Percentiles rank a stretch among this genome's conserved stretches.
Conservation (phyloP, 2,888 invertebrate species). For the Incurvaria masculella region DNA sequence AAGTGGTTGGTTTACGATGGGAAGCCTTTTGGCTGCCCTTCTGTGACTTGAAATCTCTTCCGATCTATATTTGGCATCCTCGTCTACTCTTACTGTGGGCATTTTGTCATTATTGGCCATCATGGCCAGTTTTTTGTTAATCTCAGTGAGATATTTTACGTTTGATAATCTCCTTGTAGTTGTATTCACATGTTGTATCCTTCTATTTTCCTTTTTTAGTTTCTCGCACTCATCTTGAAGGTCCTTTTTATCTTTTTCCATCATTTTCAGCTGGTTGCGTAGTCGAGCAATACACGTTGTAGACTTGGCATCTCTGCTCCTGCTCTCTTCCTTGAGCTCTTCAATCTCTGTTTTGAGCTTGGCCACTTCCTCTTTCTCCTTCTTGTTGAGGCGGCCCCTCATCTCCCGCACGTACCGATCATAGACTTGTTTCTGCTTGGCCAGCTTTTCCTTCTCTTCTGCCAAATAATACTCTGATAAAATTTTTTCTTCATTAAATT, state of each 20-base stretch:
- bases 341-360: conserved; percentile 63
- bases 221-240: conserved; percentile 65
- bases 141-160: conserved; percentile 71
- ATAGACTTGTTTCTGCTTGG: conserved; percentile 62
- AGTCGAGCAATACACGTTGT: conserved; percentile 69
- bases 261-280: conserved; percentile 68
- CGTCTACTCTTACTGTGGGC: conserved; percentile 27
- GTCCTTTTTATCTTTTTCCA: conserved; percentile 67
- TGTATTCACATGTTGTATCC: conserved; percentile 58
- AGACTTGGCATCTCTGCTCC: conserved; percentile 70
- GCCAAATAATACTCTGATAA: conserved; percentile 62
- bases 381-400: conserved; percentile 62
- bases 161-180: conserved; percentile 58
- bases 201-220: conserved; percentile 63
- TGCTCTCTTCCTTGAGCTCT: conserved; percentile 63
- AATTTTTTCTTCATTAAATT: conserved; percentile 63
- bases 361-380: conserved; percentile 67
- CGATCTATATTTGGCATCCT: conserved; percentile 37
- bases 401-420: conserved; percentile 67
- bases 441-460: conserved; percentile 66
- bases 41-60: conserved; percentile 44
- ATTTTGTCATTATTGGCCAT: conserved; percentile 32
- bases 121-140: conserved; percentile 56
- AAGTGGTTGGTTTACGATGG: conserved; percentile 13
- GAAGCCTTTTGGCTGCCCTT: conserved; percentile 26